phyloP scores from a whole-genome alignment of 1,140 invertebrate genomes.

The Harpegnathos saltator region DNA sequence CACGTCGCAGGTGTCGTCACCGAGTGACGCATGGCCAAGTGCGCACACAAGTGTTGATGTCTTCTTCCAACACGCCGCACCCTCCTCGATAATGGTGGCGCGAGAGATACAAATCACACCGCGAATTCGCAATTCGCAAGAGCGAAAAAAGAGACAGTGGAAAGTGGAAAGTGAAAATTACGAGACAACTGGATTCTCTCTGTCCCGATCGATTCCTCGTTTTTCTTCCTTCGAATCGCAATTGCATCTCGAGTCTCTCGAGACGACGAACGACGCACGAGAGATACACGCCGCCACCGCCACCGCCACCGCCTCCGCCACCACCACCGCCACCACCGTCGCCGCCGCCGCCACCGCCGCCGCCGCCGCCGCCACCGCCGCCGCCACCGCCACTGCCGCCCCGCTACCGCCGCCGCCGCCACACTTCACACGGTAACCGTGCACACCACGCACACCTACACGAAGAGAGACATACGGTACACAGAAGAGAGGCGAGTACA shows the following conservation, averaged over 20 bases:
- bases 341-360: too few species aligned
- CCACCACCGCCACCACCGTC: too few species aligned
- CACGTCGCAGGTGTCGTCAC: background rate
- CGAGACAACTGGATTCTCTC: conserved; percentile 55
- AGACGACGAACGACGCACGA: conserved; percentile 27
- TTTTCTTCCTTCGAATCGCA: conserved; percentile 2
- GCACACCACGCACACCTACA: conserved; percentile 34
- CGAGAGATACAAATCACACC: background rate
- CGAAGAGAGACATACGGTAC: background rate
- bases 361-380: too few species aligned
- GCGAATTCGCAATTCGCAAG: background rate
- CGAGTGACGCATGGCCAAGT: background rate
- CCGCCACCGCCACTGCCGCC: too few species aligned
- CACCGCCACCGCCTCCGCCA: too few species aligned
- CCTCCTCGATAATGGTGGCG: background rate
- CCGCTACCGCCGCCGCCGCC: too few species aligned
- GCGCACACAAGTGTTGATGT: conserved; percentile 19
- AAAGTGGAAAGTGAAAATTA: background rate
- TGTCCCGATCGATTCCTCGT: conserved; percentile 46
- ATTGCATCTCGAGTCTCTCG: conserved; percentile 19
- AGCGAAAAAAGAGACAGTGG: background rate
- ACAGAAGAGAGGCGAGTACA: conserved; percentile 36
- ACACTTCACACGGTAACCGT: conserved; percentile 14
- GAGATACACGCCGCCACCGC: background rate
- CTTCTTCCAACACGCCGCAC: background rate